Base-by-base conservation (phyloP, 2,888 invertebrate genomes). In the Unio pictorum region DNA sequence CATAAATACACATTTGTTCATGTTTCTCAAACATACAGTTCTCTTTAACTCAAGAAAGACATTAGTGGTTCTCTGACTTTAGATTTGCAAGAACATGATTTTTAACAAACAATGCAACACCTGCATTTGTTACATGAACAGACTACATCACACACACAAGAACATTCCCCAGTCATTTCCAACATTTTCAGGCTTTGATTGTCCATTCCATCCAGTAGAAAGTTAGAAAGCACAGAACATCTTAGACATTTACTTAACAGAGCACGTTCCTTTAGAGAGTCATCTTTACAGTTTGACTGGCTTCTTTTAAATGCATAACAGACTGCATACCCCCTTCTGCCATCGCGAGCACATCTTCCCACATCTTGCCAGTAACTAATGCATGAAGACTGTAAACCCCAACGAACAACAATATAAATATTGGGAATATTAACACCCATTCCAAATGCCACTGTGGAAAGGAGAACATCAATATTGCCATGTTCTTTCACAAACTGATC, bases 341-440 rank as follows among this genome's bases (percentile, higher is more conserved):
- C n/a, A n/a, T n/a, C n/a, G 4, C 70, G 23, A 4, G 57, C 67
- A 69, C 69, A 69, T 18, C 67, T 20, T 4, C 74, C 69, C 30
- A 69, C 45, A 30, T 79, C 74, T 55, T 76, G 78, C 74, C 76
- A 76, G 57, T 73, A 73, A 18, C 23, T 20, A 0, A 76, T 56
- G 30, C 62, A 20, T 55, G 66, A 59, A 55, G n/a, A 26, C 0
- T 71, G 72, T 0, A 62, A 23, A 7, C 76, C 76, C 74, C 74
- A 74, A 56, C 73, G 73, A 4, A 76, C 54, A 23, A 79, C 70
- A 17, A 68, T 3, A 26, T 71, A 69, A 45, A 79, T 60, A 61
- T 79, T 67, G 15, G 63, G 55, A 17, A 76, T 72, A 45, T 79
- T 61, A 5, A 79, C 70, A 1, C 78, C 74, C 74, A 79, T 73